phyloP scores from a whole-genome alignment of 2,113 vertebrate genomes.

The Caloenas nicobarica region DNA sequence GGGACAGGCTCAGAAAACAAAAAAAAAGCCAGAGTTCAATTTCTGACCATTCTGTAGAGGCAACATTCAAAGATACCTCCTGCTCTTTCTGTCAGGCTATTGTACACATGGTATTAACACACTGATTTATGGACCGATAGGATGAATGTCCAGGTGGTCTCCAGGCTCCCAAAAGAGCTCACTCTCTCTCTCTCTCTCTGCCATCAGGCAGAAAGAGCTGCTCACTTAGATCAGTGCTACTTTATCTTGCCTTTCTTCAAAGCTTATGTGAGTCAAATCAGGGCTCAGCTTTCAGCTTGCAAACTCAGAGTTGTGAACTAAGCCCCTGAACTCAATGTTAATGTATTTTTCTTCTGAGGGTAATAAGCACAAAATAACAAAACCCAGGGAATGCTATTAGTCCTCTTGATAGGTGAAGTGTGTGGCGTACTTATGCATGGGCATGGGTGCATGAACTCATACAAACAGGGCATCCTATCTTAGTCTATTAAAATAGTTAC shows the following conservation, averaged over 20 bases:
- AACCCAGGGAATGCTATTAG: constrained; percentile 45
- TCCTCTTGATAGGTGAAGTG: constrained; percentile 41
- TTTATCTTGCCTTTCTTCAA: constrained; percentile 59
- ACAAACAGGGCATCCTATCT: neutral
- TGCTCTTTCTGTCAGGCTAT: constrained; percentile 1
- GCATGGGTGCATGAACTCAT: neutral
- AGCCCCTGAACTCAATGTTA: constrained; percentile 34
- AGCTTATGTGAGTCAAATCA: neutral
- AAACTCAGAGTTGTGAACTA: constrained; percentile 31
- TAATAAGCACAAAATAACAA: neutral
- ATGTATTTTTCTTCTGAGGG: neutral
- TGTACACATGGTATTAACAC: constrained; percentile 46
- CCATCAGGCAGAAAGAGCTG: constrained; percentile 25
- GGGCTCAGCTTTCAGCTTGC: constrained; percentile 63
- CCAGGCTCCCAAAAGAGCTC: constrained; percentile 22
- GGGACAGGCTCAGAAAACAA: neutral
- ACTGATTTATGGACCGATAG: neutral
- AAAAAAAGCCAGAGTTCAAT: neutral
- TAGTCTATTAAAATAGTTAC: constrained; percentile 59
- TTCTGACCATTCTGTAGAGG: neutral
- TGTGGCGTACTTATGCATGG: neutral
- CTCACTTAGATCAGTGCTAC: constrained; percentile 55
- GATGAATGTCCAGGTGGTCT: constrained; percentile 43
- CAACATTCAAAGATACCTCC: neutral
- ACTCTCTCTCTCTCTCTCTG: neutral